Evolutionary conservation across 2,797 vertebrate genomes (phyloP).

Genomic region (Myoxocephalus aenaeus): DNA sequence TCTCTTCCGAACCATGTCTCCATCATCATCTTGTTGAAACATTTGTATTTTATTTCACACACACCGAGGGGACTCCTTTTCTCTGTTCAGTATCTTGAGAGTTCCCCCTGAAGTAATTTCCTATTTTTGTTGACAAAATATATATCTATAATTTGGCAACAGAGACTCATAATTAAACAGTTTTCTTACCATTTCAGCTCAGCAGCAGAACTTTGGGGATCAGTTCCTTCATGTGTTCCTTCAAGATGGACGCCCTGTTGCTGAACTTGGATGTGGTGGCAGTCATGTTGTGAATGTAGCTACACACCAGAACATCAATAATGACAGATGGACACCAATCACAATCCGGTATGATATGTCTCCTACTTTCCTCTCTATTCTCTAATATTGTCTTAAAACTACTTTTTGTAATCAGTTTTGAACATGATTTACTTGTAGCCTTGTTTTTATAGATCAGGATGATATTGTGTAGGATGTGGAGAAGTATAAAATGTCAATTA

Average conservation of each 20-base stretch:
- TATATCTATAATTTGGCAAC: slow-evolving; percentile 8
- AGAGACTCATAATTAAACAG: slow-evolving; percentile 23
- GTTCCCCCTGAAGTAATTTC: slow-evolving; percentile 8
- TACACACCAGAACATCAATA: slow-evolving; percentile 76
- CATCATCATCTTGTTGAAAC: neutral
- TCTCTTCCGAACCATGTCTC: slow-evolving; percentile 1
- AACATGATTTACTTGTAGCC: neutral
- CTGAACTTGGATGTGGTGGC: slow-evolving; percentile 82
- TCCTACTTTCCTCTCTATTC: slow-evolving; percentile 17
- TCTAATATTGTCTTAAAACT: neutral
- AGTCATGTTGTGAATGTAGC: slow-evolving; percentile 79
- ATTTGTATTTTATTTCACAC: neutral
- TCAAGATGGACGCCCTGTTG: slow-evolving; percentile 82
- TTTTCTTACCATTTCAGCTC: slow-evolving; percentile 78
- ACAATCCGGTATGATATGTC: slow-evolving; percentile 80
- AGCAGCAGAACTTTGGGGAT: slow-evolving; percentile 82
- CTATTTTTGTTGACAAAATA: slow-evolving; percentile 2
- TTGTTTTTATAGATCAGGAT: slow-evolving; percentile 1
- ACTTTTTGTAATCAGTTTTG: neutral
- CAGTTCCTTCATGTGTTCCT: slow-evolving; percentile 90
- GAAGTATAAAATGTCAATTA: neutral
- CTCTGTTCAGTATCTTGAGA: slow-evolving; percentile 10
- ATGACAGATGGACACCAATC: slow-evolving; percentile 78
- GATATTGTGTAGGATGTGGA: neutral
- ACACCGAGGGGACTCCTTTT: neutral